A percentile compares a stretch with the other conserved stretches of the same genome.
Conservation (phyloP, 2,888 invertebrate species). For the Micropterix aruncella region DNA sequence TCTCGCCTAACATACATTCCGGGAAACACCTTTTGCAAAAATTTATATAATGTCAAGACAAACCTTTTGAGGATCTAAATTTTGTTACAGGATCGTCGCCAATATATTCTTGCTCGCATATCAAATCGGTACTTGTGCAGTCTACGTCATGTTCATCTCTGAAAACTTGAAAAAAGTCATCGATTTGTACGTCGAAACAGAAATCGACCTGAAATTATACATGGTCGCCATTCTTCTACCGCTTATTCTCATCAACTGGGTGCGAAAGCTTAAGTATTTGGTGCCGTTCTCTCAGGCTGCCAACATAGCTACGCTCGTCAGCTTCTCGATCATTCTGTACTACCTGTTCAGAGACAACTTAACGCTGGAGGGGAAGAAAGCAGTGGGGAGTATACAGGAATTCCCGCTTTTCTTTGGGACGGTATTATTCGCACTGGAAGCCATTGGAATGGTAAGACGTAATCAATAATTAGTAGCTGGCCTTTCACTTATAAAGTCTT, state of each 20-base stretch:
- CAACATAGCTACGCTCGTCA: slow-evolving; percentile 68
- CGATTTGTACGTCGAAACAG: slow-evolving; percentile 32
- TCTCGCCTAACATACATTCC: too few species aligned
- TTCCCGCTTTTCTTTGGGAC: slow-evolving; percentile 94
- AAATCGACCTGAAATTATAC: slow-evolving; percentile 43
- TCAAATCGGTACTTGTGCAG: slow-evolving; percentile 92
- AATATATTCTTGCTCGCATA: slow-evolving; percentile 70
- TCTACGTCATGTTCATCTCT: slow-evolving; percentile 89
- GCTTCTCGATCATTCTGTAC: slow-evolving; percentile 76
- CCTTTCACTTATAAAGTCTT: too few species aligned
- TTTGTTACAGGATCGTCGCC: slow-evolving; percentile 47
- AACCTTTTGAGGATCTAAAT: too few species aligned
- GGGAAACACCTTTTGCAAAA: too few species aligned
- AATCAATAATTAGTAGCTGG: too few species aligned
- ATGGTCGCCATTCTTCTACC: slow-evolving; percentile 63
- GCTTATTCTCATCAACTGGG: slow-evolving; percentile 66
- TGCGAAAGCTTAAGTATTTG: slow-evolving; percentile 71
- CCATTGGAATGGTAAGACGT: slow-evolving; percentile 82
- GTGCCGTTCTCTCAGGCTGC: slow-evolving; percentile 86
- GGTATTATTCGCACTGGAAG: slow-evolving; percentile 90
- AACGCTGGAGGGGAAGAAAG: slow-evolving; percentile 42
- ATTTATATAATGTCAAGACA: too few species aligned
- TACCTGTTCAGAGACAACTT: slow-evolving; percentile 67
- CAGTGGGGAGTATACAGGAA: slow-evolving; percentile 47
- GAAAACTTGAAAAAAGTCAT: slow-evolving; percentile 62